These are phyloP conservation scores for Limnephilus auricula DNA, from an alignment of 2,888 invertebrate species.

Conservation along the genomic window DNA sequence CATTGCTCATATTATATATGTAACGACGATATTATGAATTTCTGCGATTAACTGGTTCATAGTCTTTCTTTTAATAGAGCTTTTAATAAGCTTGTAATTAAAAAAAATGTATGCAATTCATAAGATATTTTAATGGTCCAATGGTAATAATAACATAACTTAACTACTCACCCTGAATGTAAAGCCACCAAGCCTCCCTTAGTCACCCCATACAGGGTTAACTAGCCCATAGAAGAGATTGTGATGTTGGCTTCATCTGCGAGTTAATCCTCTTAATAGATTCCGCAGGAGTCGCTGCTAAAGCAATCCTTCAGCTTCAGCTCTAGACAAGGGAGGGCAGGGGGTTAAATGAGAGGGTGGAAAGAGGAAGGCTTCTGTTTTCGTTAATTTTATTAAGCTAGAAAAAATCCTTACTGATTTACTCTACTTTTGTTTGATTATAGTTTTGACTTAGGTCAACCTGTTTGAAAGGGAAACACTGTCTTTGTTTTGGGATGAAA, in stretches of 20 bases:
- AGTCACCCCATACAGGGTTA: slow-evolving; percentile 7
- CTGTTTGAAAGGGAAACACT: no score
- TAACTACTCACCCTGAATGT: not conserved
- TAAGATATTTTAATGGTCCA: not conserved
- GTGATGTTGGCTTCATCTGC: slow-evolving; percentile 58
- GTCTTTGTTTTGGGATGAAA: not conserved
- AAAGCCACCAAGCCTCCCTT: not conserved
- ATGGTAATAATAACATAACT: not conserved
- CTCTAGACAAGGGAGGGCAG: not conserved
- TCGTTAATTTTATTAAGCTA: not conserved
- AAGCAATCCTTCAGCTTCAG: slow-evolving; percentile 27
- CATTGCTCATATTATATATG: no score
- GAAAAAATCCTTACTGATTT: not conserved
- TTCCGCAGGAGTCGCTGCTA: slow-evolving; percentile 72
- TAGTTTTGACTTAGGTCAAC: not conserved
- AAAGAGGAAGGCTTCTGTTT: not conserved
- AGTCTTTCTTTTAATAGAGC: no score
- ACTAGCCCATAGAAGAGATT: slow-evolving; percentile 23
- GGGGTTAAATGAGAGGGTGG: not conserved
- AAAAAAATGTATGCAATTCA: not conserved
- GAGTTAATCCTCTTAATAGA: slow-evolving; percentile 78
- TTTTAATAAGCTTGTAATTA: no score
- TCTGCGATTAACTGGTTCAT: no score
- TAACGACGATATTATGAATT: no score
- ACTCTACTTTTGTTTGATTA: no score